Base-by-base conservation (phyloP, 2,113 vertebrate species). In the Empidonax alnorum region DNA sequence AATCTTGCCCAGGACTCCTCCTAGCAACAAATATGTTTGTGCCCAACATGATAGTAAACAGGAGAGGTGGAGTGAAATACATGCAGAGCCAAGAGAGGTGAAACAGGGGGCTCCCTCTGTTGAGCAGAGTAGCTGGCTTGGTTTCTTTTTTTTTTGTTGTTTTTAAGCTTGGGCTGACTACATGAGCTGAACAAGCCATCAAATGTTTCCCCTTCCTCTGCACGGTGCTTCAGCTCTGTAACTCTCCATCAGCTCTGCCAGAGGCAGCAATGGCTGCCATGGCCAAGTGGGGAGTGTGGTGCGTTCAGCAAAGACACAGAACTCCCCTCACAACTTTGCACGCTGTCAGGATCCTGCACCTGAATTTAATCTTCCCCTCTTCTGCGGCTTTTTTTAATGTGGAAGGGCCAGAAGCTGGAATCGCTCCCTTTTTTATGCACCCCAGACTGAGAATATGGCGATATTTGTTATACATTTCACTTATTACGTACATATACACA, bases 11-110 rank as follows among this genome's bases (percentile, higher is more conserved):
- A 2, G 42, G 71, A n/a, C 66, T 73, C 81, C 87, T 96, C 96
- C 96, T 96, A 96, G 92, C 94, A 97, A 94, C 95, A 84, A 81
- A 55, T 41, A 72, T 82, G 71, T 94, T 96, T 96, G 93, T 94
- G 91, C 91, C 87, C 89, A 89, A 71, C 12, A 30, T 82, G 91
- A 92, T 92, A 96, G 94, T 94, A 97, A 96, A 96, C 89, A 90
- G 0, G 1, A 41, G 90, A 93, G 90, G 78, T 41, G 90, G 87
- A 92, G 75, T 80, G 14, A 83, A 69, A 90, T 41, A 33, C 49
- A 39, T 2, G 28, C 46, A 50, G 77, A 66, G 81, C 92, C 86
- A 81, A 63, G 67, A 69, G 61, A 66, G n/a, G 35, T 42, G 68
- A 67, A 59, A 89, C 87, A 92, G 58, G 42, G 77, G 75, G 72